These are phyloP conservation scores for Eristalinus sepulchralis DNA, from an alignment of 2,888 invertebrate species.

Conservation along the genomic window DNA sequence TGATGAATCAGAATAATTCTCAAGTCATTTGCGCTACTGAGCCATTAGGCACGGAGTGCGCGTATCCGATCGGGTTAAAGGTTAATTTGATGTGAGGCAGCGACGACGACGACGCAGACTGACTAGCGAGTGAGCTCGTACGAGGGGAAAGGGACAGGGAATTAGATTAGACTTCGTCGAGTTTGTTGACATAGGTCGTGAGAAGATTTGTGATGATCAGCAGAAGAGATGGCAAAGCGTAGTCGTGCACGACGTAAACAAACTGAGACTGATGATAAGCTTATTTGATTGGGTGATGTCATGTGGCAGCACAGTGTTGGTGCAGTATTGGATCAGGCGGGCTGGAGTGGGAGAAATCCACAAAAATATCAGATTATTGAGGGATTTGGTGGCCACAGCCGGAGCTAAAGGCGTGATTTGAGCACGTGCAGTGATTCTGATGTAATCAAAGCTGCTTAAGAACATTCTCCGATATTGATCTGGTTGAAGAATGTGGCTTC, in stretches of 20 bases:
- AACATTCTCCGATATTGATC: neutral
- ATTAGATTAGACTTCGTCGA: conserved; percentile 12
- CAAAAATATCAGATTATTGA: neutral
- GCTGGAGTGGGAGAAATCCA: neutral
- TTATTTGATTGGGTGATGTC: conserved; percentile 20
- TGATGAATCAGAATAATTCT: conserved; percentile 51
- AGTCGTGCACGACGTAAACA: conserved; percentile 1
- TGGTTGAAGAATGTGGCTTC: neutral
- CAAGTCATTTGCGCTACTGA: conserved; percentile 29
- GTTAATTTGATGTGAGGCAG: conserved; percentile 44
- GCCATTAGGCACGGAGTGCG: conserved; percentile 20
- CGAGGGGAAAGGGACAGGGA: neutral
- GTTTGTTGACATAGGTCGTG: conserved; percentile 66
- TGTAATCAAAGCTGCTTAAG: neutral
- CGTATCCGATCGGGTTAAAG: conserved; percentile 51
- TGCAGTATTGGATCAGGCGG: neutral
- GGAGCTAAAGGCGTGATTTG: neutral
- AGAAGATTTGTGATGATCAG: conserved; percentile 41
- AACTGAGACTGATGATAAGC: conserved; percentile 44
- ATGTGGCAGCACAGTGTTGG: neutral
- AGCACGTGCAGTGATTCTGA: neutral
- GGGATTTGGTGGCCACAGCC: neutral
- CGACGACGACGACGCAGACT: neutral
- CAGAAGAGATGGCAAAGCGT: neutral
- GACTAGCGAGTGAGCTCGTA: conserved; percentile 2